These are phyloP conservation scores for Matsumurasca onukii DNA, from an alignment of 1,140 invertebrate species.

Conservation along the genomic window DNA sequence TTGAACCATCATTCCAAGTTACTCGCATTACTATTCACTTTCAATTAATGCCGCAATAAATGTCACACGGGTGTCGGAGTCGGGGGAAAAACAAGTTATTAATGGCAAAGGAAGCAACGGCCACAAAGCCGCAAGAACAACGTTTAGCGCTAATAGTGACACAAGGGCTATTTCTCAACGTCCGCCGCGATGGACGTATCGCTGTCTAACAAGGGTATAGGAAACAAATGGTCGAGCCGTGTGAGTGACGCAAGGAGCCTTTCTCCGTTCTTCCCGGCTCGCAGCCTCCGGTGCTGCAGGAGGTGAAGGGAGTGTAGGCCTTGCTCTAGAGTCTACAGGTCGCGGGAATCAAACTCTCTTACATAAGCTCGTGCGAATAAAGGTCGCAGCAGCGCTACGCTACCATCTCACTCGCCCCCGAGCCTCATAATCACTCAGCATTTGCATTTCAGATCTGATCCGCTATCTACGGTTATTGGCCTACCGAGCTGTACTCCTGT, in stretches of 20 bases:
- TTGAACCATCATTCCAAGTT: not conserved
- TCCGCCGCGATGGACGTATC: constrained; percentile 1
- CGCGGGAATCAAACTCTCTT: constrained; percentile 13
- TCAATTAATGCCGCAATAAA: constrained; percentile 22
- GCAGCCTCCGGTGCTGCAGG: too few species aligned
- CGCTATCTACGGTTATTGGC: not conserved
- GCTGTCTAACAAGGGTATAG: constrained; percentile 7
- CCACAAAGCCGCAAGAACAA: not conserved
- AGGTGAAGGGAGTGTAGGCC: constrained; percentile 23
- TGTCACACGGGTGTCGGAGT: not conserved
- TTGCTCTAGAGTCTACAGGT: constrained; percentile 4
- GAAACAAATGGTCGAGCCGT: constrained; percentile 12
- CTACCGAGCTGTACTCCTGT: not conserved
- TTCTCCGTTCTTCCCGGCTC: too few species aligned
- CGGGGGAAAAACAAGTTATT: not conserved
- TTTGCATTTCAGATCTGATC: not conserved
- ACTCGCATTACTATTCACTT: constrained; percentile 19
- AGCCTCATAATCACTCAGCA: not conserved
- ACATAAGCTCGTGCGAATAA: constrained; percentile 20
- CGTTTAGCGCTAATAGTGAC: constrained; percentile 21
- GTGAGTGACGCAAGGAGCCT: not conserved
- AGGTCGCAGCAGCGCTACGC: not conserved
- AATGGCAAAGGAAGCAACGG: not conserved
- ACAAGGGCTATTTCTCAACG: constrained; percentile 4
- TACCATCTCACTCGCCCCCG: not conserved